Evolutionary conservation across 2,888 invertebrate genomes (phyloP), one percentile per base, ranked within the genome.

Genomic region (Diarsia brunnea): DNA sequence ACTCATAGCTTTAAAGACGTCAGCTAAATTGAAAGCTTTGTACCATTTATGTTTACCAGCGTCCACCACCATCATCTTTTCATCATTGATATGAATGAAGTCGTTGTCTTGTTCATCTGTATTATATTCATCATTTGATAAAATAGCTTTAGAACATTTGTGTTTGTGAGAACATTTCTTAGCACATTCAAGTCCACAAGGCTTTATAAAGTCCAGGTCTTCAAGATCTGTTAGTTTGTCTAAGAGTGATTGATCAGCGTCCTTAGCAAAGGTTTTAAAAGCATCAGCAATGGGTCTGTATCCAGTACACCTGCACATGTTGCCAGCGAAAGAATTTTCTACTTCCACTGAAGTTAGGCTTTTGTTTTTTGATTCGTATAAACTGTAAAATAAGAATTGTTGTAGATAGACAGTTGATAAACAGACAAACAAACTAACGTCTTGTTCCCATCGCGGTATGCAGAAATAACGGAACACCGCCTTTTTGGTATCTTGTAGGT

Each of bases 231-330:
- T 90, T 64, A 97, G 93, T 89, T 96, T 96, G 11, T 97, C 93
- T 0, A 94, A 90, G 21, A 97, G 92, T 64, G 81, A 69, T 53
- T 88, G 75, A 1, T 97, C 94, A 19, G 97, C 96, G 86, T 98
- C 98, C 7, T 89, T 93, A 0, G 97, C 97, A 84, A 98, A 97
- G 1, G 97, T 97, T 90, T 98, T 98, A 93, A 98, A 98, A 2
- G 98, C 97, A 88, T 98, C 98, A 61, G 98, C 91, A 69, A 98
- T 98, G 0, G 98, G 97, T 16, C 98, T 95, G 89, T 98, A 98
- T 0, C 98, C 98, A 0, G 98, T 98, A 90, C 98, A 98, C 58
- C 98, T 97, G 84, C 98, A 98, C 51, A 98, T 97, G 85, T 98
- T 98, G 65, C 98, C 97, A 3, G 97, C 98, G 82, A 98, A 97